Conservation (phyloP, 1,140 invertebrate species). For the Leucophenga varia region DNA sequence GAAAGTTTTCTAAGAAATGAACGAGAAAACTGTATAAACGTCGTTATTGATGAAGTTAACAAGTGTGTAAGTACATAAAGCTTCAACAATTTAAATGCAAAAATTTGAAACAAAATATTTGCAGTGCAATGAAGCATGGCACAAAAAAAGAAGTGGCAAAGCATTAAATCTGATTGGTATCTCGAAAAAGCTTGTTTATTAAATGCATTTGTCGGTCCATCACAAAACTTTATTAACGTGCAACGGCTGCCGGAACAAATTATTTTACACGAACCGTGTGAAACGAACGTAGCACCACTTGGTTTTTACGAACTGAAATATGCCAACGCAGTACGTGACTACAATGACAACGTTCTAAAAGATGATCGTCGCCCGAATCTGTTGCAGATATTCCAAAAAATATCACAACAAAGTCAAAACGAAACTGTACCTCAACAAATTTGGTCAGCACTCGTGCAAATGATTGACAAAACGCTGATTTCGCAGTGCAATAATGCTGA, state of each 20-base stretch:
- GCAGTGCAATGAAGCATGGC: constrained; percentile 70
- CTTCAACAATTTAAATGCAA: not conserved
- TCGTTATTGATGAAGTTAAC: constrained; percentile 87
- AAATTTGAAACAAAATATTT: constrained; percentile 20
- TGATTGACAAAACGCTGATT: constrained; percentile 74
- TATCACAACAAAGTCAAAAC: no score
- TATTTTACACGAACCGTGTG: constrained; percentile 60
- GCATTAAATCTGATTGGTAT: constrained; percentile 83
- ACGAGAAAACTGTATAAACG: constrained; percentile 88
- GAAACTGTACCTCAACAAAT: constrained; percentile 9
- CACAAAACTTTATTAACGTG: constrained; percentile 79
- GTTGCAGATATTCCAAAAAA: constrained; percentile 67
- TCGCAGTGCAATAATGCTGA: no score
- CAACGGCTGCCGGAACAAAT: constrained; percentile 68
- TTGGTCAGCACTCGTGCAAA: constrained; percentile 59
- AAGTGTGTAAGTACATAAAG: constrained; percentile 68
- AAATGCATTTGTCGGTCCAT: constrained; percentile 83
- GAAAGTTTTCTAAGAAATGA: constrained; percentile 90
- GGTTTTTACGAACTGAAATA: constrained; percentile 72
- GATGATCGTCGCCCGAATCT: constrained; percentile 72
- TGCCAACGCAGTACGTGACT: constrained; percentile 78
- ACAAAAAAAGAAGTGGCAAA: constrained; percentile 77
- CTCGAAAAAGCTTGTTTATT: constrained; percentile 85
- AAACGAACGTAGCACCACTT: constrained; percentile 58
- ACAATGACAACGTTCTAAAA: constrained; percentile 78